phyloP scores from a whole-genome alignment of 2,797 vertebrate species.

The Knipowitschia caucasica region DNA sequence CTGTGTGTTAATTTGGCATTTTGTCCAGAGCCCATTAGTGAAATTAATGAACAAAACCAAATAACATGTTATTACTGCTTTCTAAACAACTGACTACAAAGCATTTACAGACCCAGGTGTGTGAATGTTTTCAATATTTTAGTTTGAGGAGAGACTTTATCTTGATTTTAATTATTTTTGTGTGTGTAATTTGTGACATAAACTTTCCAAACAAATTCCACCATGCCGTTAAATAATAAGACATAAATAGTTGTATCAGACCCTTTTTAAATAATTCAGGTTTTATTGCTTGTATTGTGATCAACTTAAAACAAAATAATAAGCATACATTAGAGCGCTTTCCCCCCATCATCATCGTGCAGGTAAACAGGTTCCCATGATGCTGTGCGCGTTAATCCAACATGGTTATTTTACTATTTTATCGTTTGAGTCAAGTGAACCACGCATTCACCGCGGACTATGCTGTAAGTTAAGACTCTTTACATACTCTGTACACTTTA shows the following conservation, averaged over 20 bases:
- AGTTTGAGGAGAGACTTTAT: neutral
- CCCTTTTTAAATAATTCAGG: neutral
- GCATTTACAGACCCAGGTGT: neutral
- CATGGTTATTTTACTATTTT: neutral
- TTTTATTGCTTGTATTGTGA: neutral
- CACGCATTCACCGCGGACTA: neutral
- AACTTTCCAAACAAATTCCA: too few relatives aligned
- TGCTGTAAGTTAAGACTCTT: neutral
- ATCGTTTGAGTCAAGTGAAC: neutral
- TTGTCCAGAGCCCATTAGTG: constrained; percentile 11
- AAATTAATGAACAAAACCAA: constrained; percentile 20
- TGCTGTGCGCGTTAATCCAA: constrained; percentile 11
- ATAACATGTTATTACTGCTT: constrained; percentile 25
- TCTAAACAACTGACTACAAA: constrained; percentile 24
- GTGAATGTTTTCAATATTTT: neutral
- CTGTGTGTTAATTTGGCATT: constrained; percentile 21
- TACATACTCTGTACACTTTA: neutral
- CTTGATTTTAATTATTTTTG: neutral
- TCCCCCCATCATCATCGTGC: too few relatives aligned
- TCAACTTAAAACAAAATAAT: neutral
- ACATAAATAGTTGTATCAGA: too few relatives aligned
- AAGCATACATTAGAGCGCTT: too few relatives aligned
- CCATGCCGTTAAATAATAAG: too few relatives aligned
- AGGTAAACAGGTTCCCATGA: constrained; percentile 11
- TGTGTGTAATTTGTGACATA: too few relatives aligned